Conservation (phyloP, 2,113 vertebrate genomes). For the Miniopterus natalensis region DNA sequence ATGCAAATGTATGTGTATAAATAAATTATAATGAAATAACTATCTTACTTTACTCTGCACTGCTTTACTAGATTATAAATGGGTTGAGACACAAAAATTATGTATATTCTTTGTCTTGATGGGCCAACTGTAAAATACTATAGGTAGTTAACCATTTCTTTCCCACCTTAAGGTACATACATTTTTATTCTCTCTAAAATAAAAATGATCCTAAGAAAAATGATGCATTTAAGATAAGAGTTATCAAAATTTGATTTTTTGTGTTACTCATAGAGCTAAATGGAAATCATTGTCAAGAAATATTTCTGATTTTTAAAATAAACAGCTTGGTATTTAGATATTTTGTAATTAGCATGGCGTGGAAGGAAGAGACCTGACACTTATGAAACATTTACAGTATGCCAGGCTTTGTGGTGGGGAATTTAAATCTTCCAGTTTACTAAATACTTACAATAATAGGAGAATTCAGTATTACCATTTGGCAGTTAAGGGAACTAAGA, state of each 20-base stretch:
- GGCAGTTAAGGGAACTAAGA: neutral
- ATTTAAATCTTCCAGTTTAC: neutral
- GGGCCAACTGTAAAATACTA: neutral
- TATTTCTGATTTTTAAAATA: neutral
- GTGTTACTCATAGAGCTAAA: neutral
- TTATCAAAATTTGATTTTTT: neutral
- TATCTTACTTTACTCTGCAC: neutral
- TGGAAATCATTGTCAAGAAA: constrained; percentile 35
- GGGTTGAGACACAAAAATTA: neutral
- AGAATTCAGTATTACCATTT: neutral
- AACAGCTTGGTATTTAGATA: neutral
- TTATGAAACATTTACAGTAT: neutral
- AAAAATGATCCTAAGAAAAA: neutral
- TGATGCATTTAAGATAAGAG: neutral
- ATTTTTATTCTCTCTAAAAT: neutral
- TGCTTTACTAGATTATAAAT: neutral
- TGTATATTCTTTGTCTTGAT: neutral
- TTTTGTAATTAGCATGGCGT: neutral
- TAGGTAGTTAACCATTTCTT: neutral
- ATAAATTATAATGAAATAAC: neutral
- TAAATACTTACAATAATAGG: neutral
- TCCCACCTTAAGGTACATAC: neutral
- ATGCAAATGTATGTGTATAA: neutral
- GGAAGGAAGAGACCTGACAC: neutral
- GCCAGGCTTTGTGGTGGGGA: neutral